Evolutionary conservation across 1,140 invertebrate species (phyloP).

Genomic region (Drosophila mauritiana): DNA sequence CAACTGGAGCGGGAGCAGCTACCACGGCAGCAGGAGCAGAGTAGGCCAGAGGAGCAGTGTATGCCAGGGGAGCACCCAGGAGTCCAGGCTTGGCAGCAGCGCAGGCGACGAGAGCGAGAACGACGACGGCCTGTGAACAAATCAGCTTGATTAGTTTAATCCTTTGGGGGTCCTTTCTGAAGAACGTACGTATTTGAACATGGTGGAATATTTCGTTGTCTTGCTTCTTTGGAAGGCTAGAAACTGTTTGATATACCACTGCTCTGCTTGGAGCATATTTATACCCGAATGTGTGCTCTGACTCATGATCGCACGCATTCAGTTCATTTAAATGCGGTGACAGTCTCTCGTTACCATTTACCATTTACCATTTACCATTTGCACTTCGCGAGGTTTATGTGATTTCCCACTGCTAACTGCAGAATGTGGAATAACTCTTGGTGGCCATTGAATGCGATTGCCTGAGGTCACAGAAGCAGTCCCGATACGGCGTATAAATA

Average conservation of each 20-base stretch:
- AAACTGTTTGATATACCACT: slow-evolving; percentile 32
- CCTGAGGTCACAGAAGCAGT: background rate
- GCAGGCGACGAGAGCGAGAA: slow-evolving; percentile 71
- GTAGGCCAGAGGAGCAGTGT: slow-evolving; percentile 6
- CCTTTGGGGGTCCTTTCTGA: too few species aligned
- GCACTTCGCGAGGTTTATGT: background rate
- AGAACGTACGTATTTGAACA: slow-evolving; percentile 73
- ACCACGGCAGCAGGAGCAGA: slow-evolving; percentile 47
- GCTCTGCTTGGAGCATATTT: slow-evolving; percentile 29
- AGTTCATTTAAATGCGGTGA: background rate
- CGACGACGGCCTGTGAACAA: slow-evolving; percentile 58
- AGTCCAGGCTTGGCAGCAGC: slow-evolving; percentile 71
- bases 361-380: background rate
- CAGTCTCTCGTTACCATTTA: background rate
- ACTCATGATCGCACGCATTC: background rate
- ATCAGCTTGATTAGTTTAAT: background rate
- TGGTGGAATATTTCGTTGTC: slow-evolving; percentile 28
- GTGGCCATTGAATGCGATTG: background rate
- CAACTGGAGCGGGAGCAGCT: slow-evolving; percentile 68
- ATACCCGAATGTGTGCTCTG: slow-evolving; percentile 20
- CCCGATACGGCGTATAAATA: background rate
- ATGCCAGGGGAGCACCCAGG: slow-evolving; percentile 26
- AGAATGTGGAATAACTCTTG: slow-evolving; percentile 1
- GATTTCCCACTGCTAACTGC: background rate
- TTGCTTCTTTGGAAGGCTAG: slow-evolving; percentile 38